Evolutionary conservation across 2,797 vertebrate species (phyloP).

Genomic region (Halcyon smyrnensis): DNA sequence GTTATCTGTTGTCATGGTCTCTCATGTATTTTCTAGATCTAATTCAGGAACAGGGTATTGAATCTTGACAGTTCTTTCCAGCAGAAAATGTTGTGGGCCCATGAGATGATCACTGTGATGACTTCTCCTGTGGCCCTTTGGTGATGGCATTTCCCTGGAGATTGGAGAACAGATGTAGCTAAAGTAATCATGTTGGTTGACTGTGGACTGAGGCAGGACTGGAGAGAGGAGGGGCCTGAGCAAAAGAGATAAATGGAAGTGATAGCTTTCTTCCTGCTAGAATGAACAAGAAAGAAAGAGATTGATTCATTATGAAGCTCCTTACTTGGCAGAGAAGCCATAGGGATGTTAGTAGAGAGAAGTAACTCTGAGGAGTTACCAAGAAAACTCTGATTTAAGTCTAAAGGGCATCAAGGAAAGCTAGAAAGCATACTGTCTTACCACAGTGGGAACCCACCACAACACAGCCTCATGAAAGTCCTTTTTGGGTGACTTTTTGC

Average conservation of each 20-base stretch:
- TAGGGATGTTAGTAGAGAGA: neutral
- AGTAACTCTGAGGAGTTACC: neutral
- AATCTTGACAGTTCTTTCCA: neutral
- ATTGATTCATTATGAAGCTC: neutral
- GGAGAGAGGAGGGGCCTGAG: neutral
- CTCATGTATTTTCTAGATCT: neutral
- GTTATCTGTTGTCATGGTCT: neutral
- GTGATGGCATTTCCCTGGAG: neutral
- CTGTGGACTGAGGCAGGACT: neutral
- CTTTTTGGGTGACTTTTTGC: neutral
- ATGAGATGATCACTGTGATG: neutral
- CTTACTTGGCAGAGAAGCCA: neutral
- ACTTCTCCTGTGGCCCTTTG: neutral
- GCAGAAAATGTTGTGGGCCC: rapidly evolving
- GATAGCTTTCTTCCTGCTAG: neutral
- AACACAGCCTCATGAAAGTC: neutral
- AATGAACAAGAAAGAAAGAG: neutral
- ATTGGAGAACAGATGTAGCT: neutral
- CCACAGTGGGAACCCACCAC: neutral
- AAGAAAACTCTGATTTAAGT: neutral
- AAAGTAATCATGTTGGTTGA: neutral
- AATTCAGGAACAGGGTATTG: neutral
- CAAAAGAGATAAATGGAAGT: neutral
- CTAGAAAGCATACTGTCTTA: neutral
- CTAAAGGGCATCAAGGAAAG: neutral